Evolutionary conservation across 2,797 vertebrate genomes (phyloP).

Genomic region (Halcyon badia): DNA sequence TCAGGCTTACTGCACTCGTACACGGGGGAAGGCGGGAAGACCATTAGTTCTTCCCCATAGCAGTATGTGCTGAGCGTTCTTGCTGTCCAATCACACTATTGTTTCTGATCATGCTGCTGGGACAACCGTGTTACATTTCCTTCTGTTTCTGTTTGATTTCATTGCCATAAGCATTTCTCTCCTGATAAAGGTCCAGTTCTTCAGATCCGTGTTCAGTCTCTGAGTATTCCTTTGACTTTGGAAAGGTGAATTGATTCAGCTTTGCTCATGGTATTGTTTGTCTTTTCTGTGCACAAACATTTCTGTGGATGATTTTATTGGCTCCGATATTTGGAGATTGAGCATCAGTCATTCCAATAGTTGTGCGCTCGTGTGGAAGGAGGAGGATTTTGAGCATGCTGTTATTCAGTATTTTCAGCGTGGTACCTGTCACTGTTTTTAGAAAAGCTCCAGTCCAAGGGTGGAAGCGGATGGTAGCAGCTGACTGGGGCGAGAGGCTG

Average conservation of each 20-base stretch:
- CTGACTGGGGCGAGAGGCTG: not conserved
- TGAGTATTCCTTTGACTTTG: not conserved
- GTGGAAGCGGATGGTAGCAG: not conserved
- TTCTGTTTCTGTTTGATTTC: not conserved
- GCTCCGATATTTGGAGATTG: not conserved
- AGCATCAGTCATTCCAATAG: not conserved
- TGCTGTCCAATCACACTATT: not conserved
- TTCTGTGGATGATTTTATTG: not conserved
- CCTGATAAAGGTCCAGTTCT: not conserved
- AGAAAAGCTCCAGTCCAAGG: not conserved
- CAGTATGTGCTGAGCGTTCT: fast-evolving
- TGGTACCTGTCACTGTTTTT: not conserved
- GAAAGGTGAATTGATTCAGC: not conserved
- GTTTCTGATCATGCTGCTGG: not conserved
- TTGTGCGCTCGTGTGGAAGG: fast-evolving
- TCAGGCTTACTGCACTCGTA: not conserved
- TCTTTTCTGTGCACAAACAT: not conserved
- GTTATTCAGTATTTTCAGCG: not conserved
- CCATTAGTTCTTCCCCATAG: not conserved
- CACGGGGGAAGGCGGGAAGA: not conserved
- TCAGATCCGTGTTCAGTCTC: not conserved
- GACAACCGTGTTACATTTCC: not conserved
- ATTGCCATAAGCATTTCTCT: not conserved
- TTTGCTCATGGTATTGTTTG: not conserved
- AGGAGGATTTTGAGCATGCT: not conserved